phyloP scores from a whole-genome alignment of 2,888 invertebrate genomes.

The Seira ritae region DNA sequence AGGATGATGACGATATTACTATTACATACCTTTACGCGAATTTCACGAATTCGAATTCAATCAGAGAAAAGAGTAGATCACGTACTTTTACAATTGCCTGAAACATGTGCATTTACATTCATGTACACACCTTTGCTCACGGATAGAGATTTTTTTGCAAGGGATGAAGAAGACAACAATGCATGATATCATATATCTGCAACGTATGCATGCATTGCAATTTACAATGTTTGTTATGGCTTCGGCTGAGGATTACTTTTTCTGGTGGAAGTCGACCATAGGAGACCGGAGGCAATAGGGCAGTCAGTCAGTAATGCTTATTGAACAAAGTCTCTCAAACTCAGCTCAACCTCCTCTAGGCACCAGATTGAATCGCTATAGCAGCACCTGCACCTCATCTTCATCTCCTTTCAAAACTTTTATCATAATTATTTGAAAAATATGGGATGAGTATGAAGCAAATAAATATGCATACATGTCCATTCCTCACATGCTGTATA shows the following conservation, averaged over 20 bases:
- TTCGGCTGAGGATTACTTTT: constrained; percentile 4
- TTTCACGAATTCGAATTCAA: neutral
- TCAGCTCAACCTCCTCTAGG: too few relatives aligned
- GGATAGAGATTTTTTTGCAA: constrained; percentile 7
- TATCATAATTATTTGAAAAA: neutral
- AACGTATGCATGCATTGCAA: neutral
- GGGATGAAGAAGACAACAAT: neutral
- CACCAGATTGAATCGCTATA: too few relatives aligned
- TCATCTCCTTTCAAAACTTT: too few relatives aligned
- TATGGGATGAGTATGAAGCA: neutral
- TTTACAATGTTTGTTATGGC: neutral
- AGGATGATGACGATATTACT: too few relatives aligned
- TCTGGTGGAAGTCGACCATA: constrained; percentile 48
- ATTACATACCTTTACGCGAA: too few relatives aligned
- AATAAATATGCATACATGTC: constrained; percentile 1
- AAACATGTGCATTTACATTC: constrained; percentile 22
- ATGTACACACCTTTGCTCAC: constrained; percentile 39
- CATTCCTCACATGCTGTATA: neutral
- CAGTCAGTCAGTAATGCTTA: constrained; percentile 61
- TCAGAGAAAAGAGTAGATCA: too few relatives aligned
- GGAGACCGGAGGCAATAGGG: constrained; percentile 72
- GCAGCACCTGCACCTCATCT: too few relatives aligned
- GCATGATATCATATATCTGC: too few relatives aligned
- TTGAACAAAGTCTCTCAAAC: constrained; percentile 11
- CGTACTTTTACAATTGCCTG: neutral